These are phyloP conservation scores for Nymphalis polychloros DNA, from an alignment of 2,888 invertebrate species.

Conservation along the genomic window DNA sequence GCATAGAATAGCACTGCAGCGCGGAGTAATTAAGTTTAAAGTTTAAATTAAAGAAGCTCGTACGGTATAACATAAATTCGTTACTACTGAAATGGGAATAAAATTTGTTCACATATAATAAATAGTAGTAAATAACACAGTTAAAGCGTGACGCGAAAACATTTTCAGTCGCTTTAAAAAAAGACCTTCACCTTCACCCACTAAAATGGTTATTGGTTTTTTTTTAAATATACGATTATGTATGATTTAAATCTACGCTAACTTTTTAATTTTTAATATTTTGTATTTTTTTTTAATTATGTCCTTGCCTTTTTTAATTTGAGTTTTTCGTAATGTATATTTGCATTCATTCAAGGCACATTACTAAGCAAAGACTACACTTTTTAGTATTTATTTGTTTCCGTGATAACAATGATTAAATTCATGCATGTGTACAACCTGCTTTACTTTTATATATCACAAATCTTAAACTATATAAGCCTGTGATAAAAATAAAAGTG, in stretches of 20 bases:
- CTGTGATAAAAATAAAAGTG: conserved; percentile 12
- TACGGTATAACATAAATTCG: too few species aligned
- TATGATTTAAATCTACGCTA: neutral
- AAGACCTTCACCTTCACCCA: conserved; percentile 2
- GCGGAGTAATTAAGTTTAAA: too few species aligned
- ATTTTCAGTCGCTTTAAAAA: neutral
- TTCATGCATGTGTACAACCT: neutral
- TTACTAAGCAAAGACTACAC: too few species aligned
- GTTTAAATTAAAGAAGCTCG: too few species aligned
- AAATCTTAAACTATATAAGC: neutral
- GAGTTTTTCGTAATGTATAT: too few species aligned
- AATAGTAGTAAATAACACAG: neutral
- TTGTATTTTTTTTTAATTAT: too few species aligned
- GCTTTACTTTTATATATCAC: neutral
- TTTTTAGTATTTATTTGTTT: neutral
- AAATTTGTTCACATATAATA: neutral
- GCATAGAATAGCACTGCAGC: too few species aligned
- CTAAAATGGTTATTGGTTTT: too few species aligned
- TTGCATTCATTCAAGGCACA: too few species aligned
- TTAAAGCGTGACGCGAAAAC: conserved; percentile 5
- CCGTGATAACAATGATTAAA: neutral
- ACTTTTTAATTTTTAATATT: neutral
- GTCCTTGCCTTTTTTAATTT: too few species aligned
- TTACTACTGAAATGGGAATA: too few species aligned
- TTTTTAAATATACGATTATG: neutral